A percentile compares a stretch with the other conserved stretches of the same genome.
Conservation (phyloP, 2,113 vertebrate genomes). For the Glaucidium brasilianum region DNA sequence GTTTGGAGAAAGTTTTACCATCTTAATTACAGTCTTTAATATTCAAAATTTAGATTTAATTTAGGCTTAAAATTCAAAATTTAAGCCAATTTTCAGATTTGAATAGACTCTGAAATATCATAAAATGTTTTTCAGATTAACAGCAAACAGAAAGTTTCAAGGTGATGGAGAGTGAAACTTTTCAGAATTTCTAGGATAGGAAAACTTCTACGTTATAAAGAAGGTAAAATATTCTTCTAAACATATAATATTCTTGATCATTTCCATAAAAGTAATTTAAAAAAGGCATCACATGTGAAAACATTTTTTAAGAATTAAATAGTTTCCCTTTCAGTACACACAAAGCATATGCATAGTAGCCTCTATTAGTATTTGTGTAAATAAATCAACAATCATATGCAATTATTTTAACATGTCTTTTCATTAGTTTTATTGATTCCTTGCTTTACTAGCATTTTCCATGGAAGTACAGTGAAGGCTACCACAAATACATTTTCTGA, state of each 20-base stretch:
- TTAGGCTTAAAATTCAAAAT: background rate
- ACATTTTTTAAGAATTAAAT: background rate
- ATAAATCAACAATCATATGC: background rate
- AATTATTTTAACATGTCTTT: background rate
- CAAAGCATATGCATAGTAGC: background rate
- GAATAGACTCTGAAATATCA: background rate
- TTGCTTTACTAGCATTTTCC: background rate
- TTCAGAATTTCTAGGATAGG: background rate
- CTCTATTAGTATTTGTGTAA: background rate
- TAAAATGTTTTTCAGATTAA: background rate
- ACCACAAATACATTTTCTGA: background rate
- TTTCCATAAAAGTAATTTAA: background rate
- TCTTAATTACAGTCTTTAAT: background rate
- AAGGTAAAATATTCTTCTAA: background rate
- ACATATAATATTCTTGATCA: background rate
- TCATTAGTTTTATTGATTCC: background rate
- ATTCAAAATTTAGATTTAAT: background rate
- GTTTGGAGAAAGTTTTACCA: background rate
- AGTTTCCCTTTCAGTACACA: background rate
- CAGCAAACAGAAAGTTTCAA: background rate
- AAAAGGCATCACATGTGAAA: rapidly evolving
- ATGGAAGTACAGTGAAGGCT: background rate
- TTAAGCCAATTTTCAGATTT: background rate
- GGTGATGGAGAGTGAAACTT: background rate
- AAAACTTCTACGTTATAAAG: background rate